Conservation (phyloP, 1,140 invertebrate species). For the Cherax destructor region DNA sequence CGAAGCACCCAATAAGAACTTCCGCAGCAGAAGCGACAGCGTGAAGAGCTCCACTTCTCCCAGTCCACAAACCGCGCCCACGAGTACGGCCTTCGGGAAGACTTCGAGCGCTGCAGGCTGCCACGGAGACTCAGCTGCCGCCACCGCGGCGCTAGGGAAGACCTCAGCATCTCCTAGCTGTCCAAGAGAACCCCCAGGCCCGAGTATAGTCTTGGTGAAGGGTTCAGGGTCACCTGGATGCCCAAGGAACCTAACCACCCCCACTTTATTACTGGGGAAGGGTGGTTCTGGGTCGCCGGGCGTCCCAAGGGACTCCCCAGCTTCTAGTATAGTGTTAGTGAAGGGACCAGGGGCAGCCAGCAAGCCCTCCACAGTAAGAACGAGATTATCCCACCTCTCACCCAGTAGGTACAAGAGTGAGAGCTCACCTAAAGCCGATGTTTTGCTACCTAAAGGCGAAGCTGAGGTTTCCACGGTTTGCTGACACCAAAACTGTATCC, state of each 20-base stretch:
- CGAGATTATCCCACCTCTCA: slow-evolving; percentile 28
- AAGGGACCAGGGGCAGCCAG: neutral
- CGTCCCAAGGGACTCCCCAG: neutral
- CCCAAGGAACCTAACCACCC: neutral
- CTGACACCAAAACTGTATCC: neutral
- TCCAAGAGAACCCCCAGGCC: no score
- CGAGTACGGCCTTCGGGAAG: neutral
- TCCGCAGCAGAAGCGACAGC: neutral
- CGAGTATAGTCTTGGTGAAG: neutral
- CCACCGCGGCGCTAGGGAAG: no score
- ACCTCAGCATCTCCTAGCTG: no score
- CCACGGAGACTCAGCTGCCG: no score
- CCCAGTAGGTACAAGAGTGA: slow-evolving; percentile 10
- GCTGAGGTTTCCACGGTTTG: slow-evolving; percentile 30
- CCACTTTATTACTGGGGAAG: neutral
- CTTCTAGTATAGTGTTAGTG: neutral
- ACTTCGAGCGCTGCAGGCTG: no score
- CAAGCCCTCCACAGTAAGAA: slow-evolving; percentile 16
- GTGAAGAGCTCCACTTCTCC: neutral
- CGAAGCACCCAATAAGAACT: slow-evolving; percentile 10
- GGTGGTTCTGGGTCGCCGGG: neutral
- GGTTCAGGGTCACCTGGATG: neutral
- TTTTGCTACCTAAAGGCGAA: neutral
- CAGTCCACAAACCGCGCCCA: neutral
- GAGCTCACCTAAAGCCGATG: neutral